Percentiles rank a stretch among this genome's conserved stretches.
phyloP scores from a whole-genome alignment of 2,888 invertebrate genomes.

The Allolobophora icterica region DNA sequence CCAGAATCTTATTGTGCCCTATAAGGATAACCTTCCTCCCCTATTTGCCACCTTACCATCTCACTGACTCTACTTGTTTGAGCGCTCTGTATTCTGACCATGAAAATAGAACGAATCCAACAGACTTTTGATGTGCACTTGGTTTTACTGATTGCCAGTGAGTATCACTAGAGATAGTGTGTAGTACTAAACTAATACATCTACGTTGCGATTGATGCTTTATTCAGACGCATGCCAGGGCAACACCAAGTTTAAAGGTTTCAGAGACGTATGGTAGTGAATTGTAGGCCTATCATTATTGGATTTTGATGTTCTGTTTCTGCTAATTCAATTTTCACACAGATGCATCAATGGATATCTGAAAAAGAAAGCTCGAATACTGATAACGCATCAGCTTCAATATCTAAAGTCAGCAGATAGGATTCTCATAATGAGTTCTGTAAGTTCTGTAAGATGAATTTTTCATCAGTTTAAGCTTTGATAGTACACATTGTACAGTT shows the following conservation, averaged over 20 bases:
- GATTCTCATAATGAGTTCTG: conserved; percentile 66
- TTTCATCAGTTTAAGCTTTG: background rate
- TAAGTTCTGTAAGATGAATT: conserved; percentile 40
- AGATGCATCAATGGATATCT: conserved; percentile 73
- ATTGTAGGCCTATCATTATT: background rate
- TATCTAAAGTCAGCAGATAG: conserved; percentile 68
- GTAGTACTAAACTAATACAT: too few species aligned
- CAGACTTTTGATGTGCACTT: background rate
- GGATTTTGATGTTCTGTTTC: background rate
- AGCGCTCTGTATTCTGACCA: too few species aligned
- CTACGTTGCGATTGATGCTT: too few species aligned
- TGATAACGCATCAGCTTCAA: conserved; percentile 85
- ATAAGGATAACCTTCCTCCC: background rate
- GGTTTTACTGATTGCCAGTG: background rate
- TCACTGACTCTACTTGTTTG: too few species aligned
- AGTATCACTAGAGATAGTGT: too few species aligned
- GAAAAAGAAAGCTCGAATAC: conserved; percentile 75
- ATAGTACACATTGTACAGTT: too few species aligned
- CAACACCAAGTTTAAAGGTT: too few species aligned
- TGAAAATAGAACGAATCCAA: background rate
- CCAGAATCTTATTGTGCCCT: background rate
- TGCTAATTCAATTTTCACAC: background rate
- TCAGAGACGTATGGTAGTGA: background rate
- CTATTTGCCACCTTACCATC: background rate
- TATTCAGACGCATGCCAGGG: too few species aligned